phyloP scores from a whole-genome alignment of 2,797 vertebrate species.

The Brachyrhaphis roseni region DNA sequence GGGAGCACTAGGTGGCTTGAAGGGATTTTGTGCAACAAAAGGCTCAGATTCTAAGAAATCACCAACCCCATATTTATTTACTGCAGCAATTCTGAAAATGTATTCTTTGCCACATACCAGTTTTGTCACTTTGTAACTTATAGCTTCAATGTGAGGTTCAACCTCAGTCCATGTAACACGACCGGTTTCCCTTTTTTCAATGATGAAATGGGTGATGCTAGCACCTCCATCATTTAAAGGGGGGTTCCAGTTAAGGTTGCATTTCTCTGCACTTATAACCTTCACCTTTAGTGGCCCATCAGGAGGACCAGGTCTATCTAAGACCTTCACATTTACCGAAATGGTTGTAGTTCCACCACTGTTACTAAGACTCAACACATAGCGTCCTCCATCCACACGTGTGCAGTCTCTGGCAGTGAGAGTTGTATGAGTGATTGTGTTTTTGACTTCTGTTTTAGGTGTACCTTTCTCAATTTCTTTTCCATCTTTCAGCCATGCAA shows the following conservation, averaged over 20 bases:
- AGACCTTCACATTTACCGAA: conserved; percentile 88
- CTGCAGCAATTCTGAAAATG: conserved; percentile 95
- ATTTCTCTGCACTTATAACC: conserved; percentile 91
- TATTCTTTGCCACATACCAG: conserved; percentile 95
- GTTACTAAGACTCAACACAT: conserved; percentile 87
- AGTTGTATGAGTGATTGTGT: conserved; percentile 90
- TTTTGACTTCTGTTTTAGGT: conserved; percentile 85
- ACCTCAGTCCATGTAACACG: conserved; percentile 94
- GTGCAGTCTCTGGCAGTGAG: conserved; percentile 82
- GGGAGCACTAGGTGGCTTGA: conserved; percentile 90
- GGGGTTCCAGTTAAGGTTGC: conserved; percentile 90
- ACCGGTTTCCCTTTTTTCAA: conserved; percentile 95
- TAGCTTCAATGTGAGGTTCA: conserved; percentile 89
- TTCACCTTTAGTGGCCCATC: conserved; percentile 89
- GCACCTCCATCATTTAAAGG: conserved; percentile 94
- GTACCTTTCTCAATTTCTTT: conserved; percentile 88
- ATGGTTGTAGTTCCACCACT: conserved; percentile 91
- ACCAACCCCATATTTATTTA: conserved; percentile 96
- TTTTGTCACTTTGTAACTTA: conserved; percentile 92
- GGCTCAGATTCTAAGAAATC: conserved; percentile 93
- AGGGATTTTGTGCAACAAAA: conserved; percentile 91
- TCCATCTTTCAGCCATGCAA: conserved; percentile 90
- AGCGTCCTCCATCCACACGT: conserved; percentile 91
- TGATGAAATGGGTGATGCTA: conserved; percentile 91
- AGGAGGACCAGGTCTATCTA: conserved; percentile 94